A percentile compares a stretch with the other conserved stretches of the same genome.
phyloP scores from a whole-genome alignment of 1,140 invertebrate genomes.

The Microplitis demolitor region DNA sequence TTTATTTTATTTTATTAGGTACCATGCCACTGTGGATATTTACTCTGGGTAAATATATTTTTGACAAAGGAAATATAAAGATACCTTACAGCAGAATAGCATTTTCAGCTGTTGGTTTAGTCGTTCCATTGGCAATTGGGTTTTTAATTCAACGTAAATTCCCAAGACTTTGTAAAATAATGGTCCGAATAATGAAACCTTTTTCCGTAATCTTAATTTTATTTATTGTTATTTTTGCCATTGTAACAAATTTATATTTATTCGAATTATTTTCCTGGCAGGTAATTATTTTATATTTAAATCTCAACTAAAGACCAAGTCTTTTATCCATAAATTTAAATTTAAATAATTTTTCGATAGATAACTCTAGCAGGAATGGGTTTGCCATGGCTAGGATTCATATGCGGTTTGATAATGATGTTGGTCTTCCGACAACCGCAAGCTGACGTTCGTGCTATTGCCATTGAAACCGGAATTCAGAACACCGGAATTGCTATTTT shows the following conservation, averaged over 20 bases:
- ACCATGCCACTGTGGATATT: constrained; percentile 97
- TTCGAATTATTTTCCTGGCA: constrained; percentile 88
- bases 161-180: constrained; percentile 70
- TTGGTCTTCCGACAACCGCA: constrained; percentile 66
- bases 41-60: constrained; percentile 85
- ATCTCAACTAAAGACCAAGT: too few relatives aligned
- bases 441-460: constrained; percentile 80
- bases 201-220: constrained; percentile 83
- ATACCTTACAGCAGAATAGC: constrained; percentile 86
- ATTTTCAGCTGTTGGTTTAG: constrained; percentile 74
- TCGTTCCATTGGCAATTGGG: constrained; percentile 84
- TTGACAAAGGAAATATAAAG: constrained; percentile 69
- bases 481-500: constrained; percentile 94
- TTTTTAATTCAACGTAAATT: constrained; percentile 73
- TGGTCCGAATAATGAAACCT: constrained; percentile 83
- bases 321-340: constrained; percentile 4
- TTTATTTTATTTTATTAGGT: constrained; percentile 63
- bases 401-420: constrained; percentile 71
- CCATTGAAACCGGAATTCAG: constrained; percentile 92
- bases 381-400: constrained; percentile 87
- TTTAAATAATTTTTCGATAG: constrained; percentile 59
- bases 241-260: constrained; percentile 88
- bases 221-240: constrained; percentile 91
- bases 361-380: constrained; percentile 82
- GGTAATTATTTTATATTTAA: constrained; percentile 62